Percentiles rank a stretch among this genome's conserved stretches.
phyloP scores from a whole-genome alignment of 1,140 invertebrate species.

The Aphelenchoides fujianensis region DNA sequence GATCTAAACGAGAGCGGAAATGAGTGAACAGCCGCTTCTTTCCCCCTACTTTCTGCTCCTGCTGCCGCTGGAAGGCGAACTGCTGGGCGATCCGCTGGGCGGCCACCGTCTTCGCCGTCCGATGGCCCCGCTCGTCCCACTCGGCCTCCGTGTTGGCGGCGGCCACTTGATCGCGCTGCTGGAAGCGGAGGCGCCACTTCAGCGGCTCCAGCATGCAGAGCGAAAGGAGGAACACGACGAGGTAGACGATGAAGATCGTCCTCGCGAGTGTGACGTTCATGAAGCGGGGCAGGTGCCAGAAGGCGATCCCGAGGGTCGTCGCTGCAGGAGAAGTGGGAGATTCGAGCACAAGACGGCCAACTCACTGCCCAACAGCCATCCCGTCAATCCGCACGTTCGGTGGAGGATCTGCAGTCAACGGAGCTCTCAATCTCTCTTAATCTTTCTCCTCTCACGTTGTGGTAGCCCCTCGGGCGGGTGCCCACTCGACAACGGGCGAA shows the following conservation, averaged over 20 bases:
- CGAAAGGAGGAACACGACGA: background rate
- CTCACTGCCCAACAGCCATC: conserved; percentile 6
- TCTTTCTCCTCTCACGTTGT: too few species aligned
- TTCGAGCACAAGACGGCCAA: background rate
- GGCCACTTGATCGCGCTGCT: too few species aligned
- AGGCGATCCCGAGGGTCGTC: background rate
- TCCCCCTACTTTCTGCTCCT: background rate
- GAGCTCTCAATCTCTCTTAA: too few species aligned
- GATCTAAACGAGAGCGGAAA: too few species aligned
- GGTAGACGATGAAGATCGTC: background rate
- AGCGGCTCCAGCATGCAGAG: background rate
- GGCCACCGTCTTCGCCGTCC: too few species aligned
- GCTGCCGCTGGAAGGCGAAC: background rate
- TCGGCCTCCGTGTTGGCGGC: too few species aligned
- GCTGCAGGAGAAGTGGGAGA: background rate
- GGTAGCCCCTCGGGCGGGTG: background rate
- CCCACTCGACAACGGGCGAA: background rate
- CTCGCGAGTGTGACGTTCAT: background rate
- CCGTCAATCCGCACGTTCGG: background rate
- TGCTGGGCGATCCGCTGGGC: too few species aligned
- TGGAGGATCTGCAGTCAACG: too few species aligned
- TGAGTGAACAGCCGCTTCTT: too few species aligned
- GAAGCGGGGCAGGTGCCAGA: background rate
- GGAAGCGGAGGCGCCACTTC: background rate
- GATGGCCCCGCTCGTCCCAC: too few species aligned